Percentiles rank a stretch among this genome's conserved stretches.
Conservation (phyloP, 1,140 invertebrate genomes). For the Drosophila melanogaster region Release_6_plus_ISO1_MT NT_033777.3:8855501-8856000, state of each 20-base stretch:
- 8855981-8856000: slow-evolving; percentile 31
- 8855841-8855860: slow-evolving; percentile 20
- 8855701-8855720: slow-evolving; percentile 23
- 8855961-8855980: slow-evolving; percentile 65
- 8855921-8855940: slow-evolving; percentile 65
- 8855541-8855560: slow-evolving; percentile 47
- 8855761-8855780: background rate
- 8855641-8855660: slow-evolving; percentile 69
- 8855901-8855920: slow-evolving; percentile 33
- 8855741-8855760: too few species aligned
- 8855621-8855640: slow-evolving; percentile 39
- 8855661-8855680: slow-evolving; percentile 53
- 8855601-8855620: slow-evolving; percentile 48
- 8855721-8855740: slow-evolving; percentile 23
- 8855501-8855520: slow-evolving; percentile 40
- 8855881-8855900: slow-evolving; percentile 30
- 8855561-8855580: slow-evolving; percentile 30
- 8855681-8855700: slow-evolving; percentile 75
- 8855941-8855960: slow-evolving; percentile 73
- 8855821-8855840: slow-evolving; percentile 3
- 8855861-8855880: slow-evolving; percentile 26
- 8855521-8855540: slow-evolving; percentile 40
- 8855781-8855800: slow-evolving; percentile 1
- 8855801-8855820: slow-evolving; percentile 8
- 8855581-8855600: slow-evolving; percentile 57